phyloP scores from a whole-genome alignment of 2,113 vertebrate genomes.

The Albula glossodonta region DNA sequence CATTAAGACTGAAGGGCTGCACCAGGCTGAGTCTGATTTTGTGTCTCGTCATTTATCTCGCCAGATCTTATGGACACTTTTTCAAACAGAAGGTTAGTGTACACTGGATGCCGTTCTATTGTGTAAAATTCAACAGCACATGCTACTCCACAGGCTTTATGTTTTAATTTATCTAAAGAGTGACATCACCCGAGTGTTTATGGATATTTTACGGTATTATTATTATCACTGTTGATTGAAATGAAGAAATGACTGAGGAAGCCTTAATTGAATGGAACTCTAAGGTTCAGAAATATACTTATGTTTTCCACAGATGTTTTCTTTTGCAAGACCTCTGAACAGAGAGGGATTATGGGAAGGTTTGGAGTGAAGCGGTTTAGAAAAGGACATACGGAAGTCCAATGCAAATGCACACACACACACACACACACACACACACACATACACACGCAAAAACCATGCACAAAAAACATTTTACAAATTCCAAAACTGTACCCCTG shows the following conservation, averaged over 20 bases:
- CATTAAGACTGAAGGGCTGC: not conserved
- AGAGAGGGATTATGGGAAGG: not conserved
- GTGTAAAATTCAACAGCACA: not conserved
- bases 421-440: not conserved
- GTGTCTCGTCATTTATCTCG: not conserved
- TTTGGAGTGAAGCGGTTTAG: not conserved
- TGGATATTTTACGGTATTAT: not conserved
- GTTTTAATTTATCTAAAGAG: not conserved
- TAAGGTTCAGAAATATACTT: not conserved
- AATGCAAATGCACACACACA: not conserved
- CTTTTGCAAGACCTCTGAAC: not conserved
- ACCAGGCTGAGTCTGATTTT: not conserved
- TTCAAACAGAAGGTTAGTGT: not conserved
- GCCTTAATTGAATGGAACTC: not conserved
- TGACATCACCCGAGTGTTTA: not conserved
- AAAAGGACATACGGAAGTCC: not conserved
- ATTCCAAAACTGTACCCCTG: not conserved
- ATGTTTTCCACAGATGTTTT: not conserved
- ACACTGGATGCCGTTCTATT: not conserved
- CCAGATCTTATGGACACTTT: not conserved
- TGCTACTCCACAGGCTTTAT: not conserved
- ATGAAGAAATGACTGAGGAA: not conserved
- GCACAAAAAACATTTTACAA: no score
- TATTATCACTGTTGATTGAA: not conserved
- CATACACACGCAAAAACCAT: not conserved